Evolutionary conservation across 2,888 invertebrate species (phyloP), one percentile per base, ranked within the genome.

Genomic region (Lasioglossum calceatum): DNA sequence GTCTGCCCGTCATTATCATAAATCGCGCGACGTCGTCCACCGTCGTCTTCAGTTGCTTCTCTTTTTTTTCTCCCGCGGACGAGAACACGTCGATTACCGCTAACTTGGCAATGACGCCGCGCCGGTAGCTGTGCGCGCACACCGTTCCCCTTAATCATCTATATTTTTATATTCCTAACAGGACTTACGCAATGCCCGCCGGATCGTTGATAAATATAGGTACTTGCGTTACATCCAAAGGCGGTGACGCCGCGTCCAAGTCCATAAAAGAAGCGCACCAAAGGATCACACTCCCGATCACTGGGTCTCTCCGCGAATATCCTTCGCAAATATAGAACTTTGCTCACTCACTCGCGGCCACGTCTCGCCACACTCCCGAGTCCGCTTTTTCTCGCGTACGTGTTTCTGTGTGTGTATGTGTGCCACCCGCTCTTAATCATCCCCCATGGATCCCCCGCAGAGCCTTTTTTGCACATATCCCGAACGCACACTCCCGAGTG

Each of bases 321-420:
- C 87, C 87, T 81, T 47, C 32, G 64, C 19, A 90, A 90, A 89
- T 42, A 71, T 12, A 74, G 81, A 90, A 89, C 88, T 70, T 64
- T 90, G 88, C 88, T 92, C 92, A 92, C 91, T 93, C 92, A 91
- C 92, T 92, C 83, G 54, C 86, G 80, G 64, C 88, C 84, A 84
- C 86, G 87, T 90, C 42, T 64, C 64, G 64, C 64, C 19, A 84
- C 92, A 91, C 90, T 92, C 90, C 82, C 89, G 89, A 75, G 84
- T 84, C 79, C 79, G 39, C 10, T 32, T 27, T 42, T 36, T 77
- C 79, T 73, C 54, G 5, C 19, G 19, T 0, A 2, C 0, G 19
- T 16, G 16, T 14, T 27, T 27, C 16, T 19, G 19, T 19, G 19
- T 19, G 5, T 19, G 50, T 50, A 1, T 23, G 23, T n/a, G 23